Evolutionary conservation across 2,888 invertebrate species (phyloP).

Genomic region (Lithophane ornitopus): DNA sequence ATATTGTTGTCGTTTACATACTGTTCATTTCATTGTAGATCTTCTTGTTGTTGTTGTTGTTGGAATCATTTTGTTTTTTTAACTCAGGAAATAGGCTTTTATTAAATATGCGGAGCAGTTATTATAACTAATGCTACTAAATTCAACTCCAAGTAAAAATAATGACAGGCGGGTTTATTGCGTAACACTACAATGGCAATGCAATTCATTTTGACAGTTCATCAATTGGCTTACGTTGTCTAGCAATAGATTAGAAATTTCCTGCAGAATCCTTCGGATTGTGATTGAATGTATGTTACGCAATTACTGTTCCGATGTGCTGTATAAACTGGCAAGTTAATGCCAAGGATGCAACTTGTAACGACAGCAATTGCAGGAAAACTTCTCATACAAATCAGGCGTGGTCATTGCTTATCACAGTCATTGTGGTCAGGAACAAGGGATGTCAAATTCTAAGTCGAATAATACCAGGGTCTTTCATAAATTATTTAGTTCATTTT

Average conservation of each 20-base stretch:
- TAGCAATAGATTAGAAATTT: too few relatives aligned
- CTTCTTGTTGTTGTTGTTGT: constrained; percentile 20
- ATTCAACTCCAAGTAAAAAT: not conserved
- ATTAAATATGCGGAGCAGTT: not conserved
- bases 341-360: not conserved
- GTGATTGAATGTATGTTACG: too few relatives aligned
- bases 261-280: too few relatives aligned
- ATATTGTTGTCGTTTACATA: constrained; percentile 14
- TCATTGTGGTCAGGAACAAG: not conserved
- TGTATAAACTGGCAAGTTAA: not conserved
- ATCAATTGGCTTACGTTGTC: too few relatives aligned
- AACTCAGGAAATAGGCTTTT: not conserved
- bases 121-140: not conserved
- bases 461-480: not conserved
- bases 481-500: not conserved
- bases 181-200: too few relatives aligned
- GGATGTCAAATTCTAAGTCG: not conserved
- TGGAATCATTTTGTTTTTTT: not conserved
- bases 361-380: not conserved
- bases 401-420: not conserved
- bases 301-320: too few relatives aligned
- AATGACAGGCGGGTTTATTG: not conserved
- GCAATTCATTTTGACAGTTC: too few relatives aligned
- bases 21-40: constrained; percentile 6
- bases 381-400: not conserved